phyloP scores from a whole-genome alignment of 2,797 vertebrate genomes.

The Acipenser ruthenus region DNA sequence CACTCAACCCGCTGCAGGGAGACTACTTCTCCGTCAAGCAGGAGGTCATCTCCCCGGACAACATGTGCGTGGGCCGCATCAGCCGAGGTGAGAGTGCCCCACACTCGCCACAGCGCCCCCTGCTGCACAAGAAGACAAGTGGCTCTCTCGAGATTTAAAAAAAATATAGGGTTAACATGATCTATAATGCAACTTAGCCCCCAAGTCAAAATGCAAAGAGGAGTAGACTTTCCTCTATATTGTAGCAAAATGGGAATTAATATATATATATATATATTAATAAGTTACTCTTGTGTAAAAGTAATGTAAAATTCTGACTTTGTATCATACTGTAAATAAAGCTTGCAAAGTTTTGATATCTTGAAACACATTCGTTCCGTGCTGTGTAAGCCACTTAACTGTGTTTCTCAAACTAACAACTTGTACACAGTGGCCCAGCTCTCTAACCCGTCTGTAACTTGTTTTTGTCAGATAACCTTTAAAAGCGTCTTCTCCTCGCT shows the following conservation, averaged over 20 bases:
- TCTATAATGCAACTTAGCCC: too few relatives aligned
- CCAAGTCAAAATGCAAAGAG: too few relatives aligned
- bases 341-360: too few relatives aligned
- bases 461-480: conserved; percentile 49
- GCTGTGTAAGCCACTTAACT: conserved; percentile 24
- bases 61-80: conserved; percentile 95
- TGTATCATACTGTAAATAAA: too few relatives aligned
- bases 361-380: too few relatives aligned
- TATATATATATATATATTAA: too few relatives aligned
- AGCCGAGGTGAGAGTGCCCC: conserved; percentile 77
- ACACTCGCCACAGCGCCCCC: not conserved
- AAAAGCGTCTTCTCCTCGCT: conserved; percentile 20
- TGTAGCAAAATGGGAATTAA: too few relatives aligned
- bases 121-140: too few relatives aligned
- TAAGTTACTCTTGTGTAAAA: too few relatives aligned
- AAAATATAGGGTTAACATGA: not conserved
- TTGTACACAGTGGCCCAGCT: conserved; percentile 53
- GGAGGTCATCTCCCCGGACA: conserved; percentile 92
- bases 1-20: conserved; percentile 75
- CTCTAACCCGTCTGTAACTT: conserved; percentile 26
- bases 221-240: too few relatives aligned
- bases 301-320: too few relatives aligned
- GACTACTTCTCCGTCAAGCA: conserved; percentile 95
- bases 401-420: conserved; percentile 55
- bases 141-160: not conserved